These are phyloP conservation scores for Pterostichus madidus DNA, from an alignment of 2,888 invertebrate genomes.

Conservation along the genomic window DNA sequence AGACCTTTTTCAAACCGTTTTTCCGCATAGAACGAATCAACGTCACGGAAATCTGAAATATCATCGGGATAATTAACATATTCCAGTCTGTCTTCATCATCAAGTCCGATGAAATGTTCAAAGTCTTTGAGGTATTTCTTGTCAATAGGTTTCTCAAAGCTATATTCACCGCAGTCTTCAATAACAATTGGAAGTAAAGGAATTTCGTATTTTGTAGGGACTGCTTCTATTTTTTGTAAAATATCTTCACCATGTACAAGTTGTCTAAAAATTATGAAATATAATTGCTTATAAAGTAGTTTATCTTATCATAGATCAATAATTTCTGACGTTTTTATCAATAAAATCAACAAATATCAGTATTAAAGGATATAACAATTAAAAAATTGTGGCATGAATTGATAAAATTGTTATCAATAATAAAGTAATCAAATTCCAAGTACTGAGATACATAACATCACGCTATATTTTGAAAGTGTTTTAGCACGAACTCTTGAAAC, in stretches of 20 bases:
- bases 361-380: background rate
- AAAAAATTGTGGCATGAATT: too few species aligned
- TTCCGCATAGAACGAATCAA: constrained; percentile 68
- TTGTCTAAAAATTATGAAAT: constrained; percentile 76
- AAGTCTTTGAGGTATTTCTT: constrained; percentile 56
- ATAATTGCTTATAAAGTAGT: constrained; percentile 11
- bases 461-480: too few species aligned
- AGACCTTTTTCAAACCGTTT: background rate
- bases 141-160: constrained; percentile 48
- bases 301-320: constrained; percentile 25
- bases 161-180: constrained; percentile 73
- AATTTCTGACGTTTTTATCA: background rate
- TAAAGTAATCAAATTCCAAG: too few species aligned
- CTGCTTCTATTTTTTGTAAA: constrained; percentile 81
- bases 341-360: background rate
- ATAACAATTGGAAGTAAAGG: constrained; percentile 76
- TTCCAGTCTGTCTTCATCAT: background rate
- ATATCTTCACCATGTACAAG: constrained; percentile 83
- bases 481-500: too few species aligned
- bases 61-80: constrained; percentile 63
- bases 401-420: too few species aligned
- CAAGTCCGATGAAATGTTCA: constrained; percentile 58
- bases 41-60: constrained; percentile 68
- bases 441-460: too few species aligned
- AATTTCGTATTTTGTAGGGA: constrained; percentile 82